A percentile compares a stretch with the other conserved stretches of the same genome.
Evolutionary conservation across 2,888 invertebrate genomes (phyloP).

Genomic region (Chalcosyrphus nemorum): DNA sequence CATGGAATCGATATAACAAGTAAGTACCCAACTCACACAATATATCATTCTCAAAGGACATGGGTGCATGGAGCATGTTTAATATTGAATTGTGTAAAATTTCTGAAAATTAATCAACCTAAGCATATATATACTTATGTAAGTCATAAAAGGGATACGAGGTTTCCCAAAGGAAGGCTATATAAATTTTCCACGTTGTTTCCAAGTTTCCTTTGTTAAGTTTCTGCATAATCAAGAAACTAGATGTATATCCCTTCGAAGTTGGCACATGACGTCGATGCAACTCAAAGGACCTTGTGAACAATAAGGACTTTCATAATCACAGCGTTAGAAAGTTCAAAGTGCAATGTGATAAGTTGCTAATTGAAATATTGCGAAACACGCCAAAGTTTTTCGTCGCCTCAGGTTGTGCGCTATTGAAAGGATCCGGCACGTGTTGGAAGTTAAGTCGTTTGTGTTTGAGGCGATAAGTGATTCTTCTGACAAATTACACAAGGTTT

Average conservation of each 20-base stretch:
- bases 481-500: not conserved
- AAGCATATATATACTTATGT: constrained; percentile 2
- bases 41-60: too few relatives aligned
- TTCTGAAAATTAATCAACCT: not conserved
- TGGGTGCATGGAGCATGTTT: too few relatives aligned
- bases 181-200: not conserved
- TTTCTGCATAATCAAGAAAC: constrained; percentile 35
- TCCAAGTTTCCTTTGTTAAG: not conserved
- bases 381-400: constrained; percentile 9
- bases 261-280: not conserved
- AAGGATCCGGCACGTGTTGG: not conserved
- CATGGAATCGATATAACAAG: constrained; percentile 88
- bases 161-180: not conserved
- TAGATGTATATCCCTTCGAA: not conserved
- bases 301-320: not conserved
- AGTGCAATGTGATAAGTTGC: constrained; percentile 32
- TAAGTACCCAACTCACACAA: constrained; percentile 83
- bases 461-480: not conserved
- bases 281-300: not conserved
- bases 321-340: constrained; percentile 1
- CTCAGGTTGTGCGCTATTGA: not conserved
- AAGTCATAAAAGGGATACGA: not conserved
- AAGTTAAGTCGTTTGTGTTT: not conserved
- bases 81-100: not conserved
- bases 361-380: constrained; percentile 46